Base-by-base conservation (phyloP, 1,140 invertebrate genomes). In the Ips typographus region DNA sequence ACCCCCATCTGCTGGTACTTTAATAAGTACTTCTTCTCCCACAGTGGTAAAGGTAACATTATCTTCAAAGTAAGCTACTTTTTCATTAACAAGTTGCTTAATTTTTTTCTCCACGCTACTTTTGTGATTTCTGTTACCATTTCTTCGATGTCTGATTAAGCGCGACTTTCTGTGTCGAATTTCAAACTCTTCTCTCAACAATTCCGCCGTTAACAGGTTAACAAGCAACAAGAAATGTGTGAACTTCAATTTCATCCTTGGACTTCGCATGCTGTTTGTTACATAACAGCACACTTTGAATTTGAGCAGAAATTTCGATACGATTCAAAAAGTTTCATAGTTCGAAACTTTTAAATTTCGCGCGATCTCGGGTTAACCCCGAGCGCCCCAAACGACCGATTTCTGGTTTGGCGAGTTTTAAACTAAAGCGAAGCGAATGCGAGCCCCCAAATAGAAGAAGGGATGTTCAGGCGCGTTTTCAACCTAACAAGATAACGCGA, bases 81-180 rank as follows among this genome's bases (percentile, higher is more conserved):
- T 57, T 61, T 69, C 64, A 44, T 44, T 73, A 47, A 68, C 62
- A 64, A 70, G 57, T 68, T 65, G 64, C 53, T 59, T 58, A 63
- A 63, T 37, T 47, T 52, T 60, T n/a, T 72, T 61, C 2, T 66
- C 68, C 5, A 52, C 37, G 3, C 39, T n/a, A 70, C 67, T 69
- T 51, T 74, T 72, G 22, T 71, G 60, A 47, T 53, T 60, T 8
- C 73, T 65, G 53, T 73, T 71, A 3, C 71, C 74, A 43, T 75
- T 75, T 7, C 75, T 70, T 53, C 71, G 40, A 7, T 69, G 65
- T 59, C 77, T 62, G 5, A 78, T 71, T 5, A 78, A 56, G 39
- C 73, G 55, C 2, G 77, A 77, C 38, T 73, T 68, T 41, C 72
- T 49, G 43, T 78, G 77, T 44, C 77, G 72, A 59, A 78, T 74